phyloP scores from a whole-genome alignment of 2,797 vertebrate species.

The Amazona finschi region DNA sequence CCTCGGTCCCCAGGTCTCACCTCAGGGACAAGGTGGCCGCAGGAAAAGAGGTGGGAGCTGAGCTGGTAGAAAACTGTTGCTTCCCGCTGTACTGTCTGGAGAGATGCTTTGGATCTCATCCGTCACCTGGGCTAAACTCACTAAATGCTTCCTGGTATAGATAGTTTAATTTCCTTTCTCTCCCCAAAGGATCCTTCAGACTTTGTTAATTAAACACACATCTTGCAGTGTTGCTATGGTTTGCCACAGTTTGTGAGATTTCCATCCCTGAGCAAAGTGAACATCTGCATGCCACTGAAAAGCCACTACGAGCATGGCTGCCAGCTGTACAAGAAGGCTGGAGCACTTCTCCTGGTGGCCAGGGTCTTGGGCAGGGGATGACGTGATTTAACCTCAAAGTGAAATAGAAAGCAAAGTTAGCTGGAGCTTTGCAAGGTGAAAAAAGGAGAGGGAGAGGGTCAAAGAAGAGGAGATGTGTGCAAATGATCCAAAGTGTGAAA shows the following conservation, averaged over 20 bases:
- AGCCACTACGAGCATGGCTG: background rate
- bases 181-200: background rate
- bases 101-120: background rate
- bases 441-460: background rate
- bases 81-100: background rate
- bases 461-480: background rate
- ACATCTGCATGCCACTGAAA: background rate
- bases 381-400: background rate
- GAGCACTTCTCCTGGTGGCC: background rate
- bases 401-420: background rate
- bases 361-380: background rate
- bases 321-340: background rate
- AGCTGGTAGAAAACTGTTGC: background rate
- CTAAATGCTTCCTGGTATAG: background rate
- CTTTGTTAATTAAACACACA: background rate
- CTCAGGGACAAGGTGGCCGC: fast-evolving
- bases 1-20: background rate
- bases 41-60: background rate
- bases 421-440: background rate
- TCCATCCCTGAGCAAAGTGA: background rate
- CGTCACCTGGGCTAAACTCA: background rate
- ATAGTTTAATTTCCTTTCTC: background rate
- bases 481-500: background rate
- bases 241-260: background rate
- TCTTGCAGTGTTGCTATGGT: background rate